Evolutionary conservation across 2,888 invertebrate species (phyloP).

Genomic region (Ophion slaviceki): DNA sequence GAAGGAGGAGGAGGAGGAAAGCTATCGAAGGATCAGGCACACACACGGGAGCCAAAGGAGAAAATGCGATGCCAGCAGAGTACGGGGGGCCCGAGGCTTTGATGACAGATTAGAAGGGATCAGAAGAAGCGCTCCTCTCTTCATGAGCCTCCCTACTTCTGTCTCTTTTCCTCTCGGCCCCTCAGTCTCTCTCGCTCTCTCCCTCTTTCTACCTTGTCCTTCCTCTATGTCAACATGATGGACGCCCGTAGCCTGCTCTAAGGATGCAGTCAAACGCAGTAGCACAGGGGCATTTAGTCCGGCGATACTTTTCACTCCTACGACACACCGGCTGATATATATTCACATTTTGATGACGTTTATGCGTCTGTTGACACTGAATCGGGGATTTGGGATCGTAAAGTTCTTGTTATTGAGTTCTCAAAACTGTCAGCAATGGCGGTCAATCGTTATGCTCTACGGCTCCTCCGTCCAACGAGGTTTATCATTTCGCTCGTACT

Average conservation of each 20-base stretch:
- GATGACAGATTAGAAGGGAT: constrained; percentile 79
- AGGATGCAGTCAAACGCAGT: constrained; percentile 30
- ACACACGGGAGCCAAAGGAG: constrained; percentile 58
- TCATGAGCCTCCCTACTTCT: not conserved
- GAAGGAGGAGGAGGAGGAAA: constrained; percentile 23
- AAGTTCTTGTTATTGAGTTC: too few relatives aligned
- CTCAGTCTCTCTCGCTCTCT: too few relatives aligned
- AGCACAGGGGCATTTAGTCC: constrained; percentile 30
- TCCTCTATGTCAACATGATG: constrained; percentile 2
- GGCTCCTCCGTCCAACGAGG: too few relatives aligned
- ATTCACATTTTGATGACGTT: not conserved
- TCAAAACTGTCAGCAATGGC: too few relatives aligned
- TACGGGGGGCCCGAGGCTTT: constrained; percentile 74
- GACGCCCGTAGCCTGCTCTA: not conserved
- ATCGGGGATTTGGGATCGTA: too few relatives aligned
- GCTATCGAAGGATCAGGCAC: constrained; percentile 32
- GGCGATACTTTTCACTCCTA: constrained; percentile 24
- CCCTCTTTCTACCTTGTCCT: constrained; percentile 43
- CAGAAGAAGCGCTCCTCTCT: constrained; percentile 63
- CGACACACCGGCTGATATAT: not conserved
- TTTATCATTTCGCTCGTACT: too few relatives aligned
- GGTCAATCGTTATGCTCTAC: too few relatives aligned
- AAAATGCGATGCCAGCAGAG: constrained; percentile 59
- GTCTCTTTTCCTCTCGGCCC: too few relatives aligned
- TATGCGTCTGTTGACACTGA: not conserved